Evolutionary conservation across 2,797 vertebrate species (phyloP), one percentile per base, ranked within the genome.

Genomic region (Merluccius polli): DNA sequence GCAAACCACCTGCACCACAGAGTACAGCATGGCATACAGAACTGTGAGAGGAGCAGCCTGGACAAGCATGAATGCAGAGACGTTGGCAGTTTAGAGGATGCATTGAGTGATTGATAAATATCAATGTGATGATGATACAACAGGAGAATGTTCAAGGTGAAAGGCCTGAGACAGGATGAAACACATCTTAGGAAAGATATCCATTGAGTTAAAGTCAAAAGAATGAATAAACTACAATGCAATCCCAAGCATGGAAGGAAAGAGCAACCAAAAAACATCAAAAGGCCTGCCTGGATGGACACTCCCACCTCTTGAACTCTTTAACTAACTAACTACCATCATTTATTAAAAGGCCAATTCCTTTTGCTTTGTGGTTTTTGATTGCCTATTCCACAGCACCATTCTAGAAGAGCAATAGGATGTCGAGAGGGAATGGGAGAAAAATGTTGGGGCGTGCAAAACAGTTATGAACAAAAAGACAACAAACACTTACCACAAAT

Each of bases 1-100:
- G 93, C 77, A 98, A 83, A 52, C 96, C 96, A 87, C 79, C 89
- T 92, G 82, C 12, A 27, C n/a, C 52, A 7, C 59, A 11, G n/a
- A 63, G 59, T 12, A 11, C 27, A 63, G 59, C 18, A 52, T 52
- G 44, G 16, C 59, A 63, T 4, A 27, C 2, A 63, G 59, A 63
- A 27, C 10, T 10, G 24, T 63, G 7, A 27, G 10, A 24, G 59
- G 24, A 63, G 9, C 59, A 10, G 9, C n/a, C n/a, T n/a, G 36
- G 12, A 1, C 15, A 13, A n/a, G 2, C 11, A 48, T 1, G 6
- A 33, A 32, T 8, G 38, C 18, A 63, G 11, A 71, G 30, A 63
- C 29, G 27, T 3, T 48, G n/a, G 59, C 59, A 63, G 59, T 27
- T 63, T 12, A 63, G 21, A 63, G n/a, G 59, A 48, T n/a, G 21